Evolutionary conservation across 1,140 invertebrate genomes (phyloP), one percentile per base, ranked within the genome.

Genomic region (Nasonia giraulti): DNA sequence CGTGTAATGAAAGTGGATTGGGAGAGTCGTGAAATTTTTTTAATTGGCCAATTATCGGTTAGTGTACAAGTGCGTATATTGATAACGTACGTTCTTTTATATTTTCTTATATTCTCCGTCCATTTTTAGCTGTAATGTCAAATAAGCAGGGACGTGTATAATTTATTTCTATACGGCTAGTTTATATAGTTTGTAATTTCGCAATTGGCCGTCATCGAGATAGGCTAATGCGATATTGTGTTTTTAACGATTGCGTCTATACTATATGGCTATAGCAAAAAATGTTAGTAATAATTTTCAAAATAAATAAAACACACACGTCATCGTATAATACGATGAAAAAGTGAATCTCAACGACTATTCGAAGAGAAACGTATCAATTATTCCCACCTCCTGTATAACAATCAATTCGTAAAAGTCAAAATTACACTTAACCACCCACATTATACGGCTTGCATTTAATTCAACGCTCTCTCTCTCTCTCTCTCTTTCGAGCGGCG

Each of bases 391-490:
- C 6, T 62, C 17, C 55, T 62, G 10, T 44, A 44, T 44, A 47
- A 47, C 23, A 71, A 50, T 73, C 33, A 82, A 55, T 62, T 62
- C 14, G 50, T 31, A 82, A 62, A 55, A 27, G 47, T 47, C 47
- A 40, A 83, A 83, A 75, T 76, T 77, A 69, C 50, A 68, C 23
- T 73, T 62, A 74, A n/a, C n/a, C 71, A 62, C 47, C 40, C 71
- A n/a, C 17, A 75, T 75, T 75, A 75, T 62, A 73, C 33, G 37
- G 20, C 12, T 20, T 17, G 71, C 40, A 23, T 81, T 73, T 75
- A 40, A 82, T 82, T 82, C 23, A 20, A 31, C 55, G 31, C 31
- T 71, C 11, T 27, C 2, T 27, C 27, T 27, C 27, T 2, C 27
- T 27, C 27, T 27, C 27, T 2, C 27, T 2, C 27, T 27, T 27